A percentile compares a stretch with the other conserved stretches of the same genome.
Conservation (phyloP, 2,113 vertebrate genomes). For the Struthidea cinerea region DNA sequence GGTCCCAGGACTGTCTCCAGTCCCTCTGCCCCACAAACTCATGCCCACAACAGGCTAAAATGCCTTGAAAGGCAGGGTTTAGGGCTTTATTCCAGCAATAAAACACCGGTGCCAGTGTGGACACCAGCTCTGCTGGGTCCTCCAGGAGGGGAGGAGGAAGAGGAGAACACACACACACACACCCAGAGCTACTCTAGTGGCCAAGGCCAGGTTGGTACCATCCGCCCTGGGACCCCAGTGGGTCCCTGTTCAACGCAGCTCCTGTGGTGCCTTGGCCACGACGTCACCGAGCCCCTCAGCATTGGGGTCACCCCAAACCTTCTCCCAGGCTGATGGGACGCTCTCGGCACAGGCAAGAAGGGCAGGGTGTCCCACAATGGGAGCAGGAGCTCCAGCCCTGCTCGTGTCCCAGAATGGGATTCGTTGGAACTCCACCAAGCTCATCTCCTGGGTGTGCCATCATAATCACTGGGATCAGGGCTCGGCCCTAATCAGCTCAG, state of each 20-base stretch:
- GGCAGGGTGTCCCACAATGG: accelerated
- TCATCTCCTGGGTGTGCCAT: neutral
- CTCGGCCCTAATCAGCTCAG: neutral
- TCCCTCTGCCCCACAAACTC: neutral
- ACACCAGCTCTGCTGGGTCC: accelerated
- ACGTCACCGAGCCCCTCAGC: neutral
- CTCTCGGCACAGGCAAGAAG: accelerated
- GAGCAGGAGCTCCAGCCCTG: neutral
- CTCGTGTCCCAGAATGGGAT: accelerated
- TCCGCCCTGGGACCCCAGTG: accelerated
- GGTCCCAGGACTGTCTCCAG: neutral
- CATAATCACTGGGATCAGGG: neutral
- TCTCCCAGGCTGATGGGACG: neutral
- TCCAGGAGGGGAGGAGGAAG: neutral
- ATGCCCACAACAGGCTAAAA: accelerated
- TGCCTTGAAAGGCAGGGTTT: accelerated
- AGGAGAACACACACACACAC: neutral
- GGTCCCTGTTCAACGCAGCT: accelerated
- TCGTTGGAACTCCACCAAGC: neutral
- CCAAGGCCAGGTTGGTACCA: neutral
- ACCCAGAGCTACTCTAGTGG: neutral
- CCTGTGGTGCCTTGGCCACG: neutral
- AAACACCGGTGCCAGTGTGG: accelerated
- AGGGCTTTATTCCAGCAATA: neutral
- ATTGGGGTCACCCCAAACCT: neutral